Conservation (phyloP, 1,140 invertebrate species). For the Drosophila melanogaster region DNA sequence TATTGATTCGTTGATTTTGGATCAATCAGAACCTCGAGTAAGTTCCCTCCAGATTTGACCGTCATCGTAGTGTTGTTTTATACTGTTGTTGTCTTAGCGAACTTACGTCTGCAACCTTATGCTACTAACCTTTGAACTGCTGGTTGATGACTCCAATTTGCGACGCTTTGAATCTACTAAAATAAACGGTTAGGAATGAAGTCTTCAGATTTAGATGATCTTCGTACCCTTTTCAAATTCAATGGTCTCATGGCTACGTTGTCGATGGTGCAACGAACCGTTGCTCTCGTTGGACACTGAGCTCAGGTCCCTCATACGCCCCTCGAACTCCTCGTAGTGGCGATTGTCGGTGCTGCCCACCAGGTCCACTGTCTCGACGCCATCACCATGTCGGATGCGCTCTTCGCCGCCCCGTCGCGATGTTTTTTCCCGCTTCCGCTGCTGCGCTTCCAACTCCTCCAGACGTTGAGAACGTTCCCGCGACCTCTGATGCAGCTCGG, state of each 20-base stretch:
- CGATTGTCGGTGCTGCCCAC: conserved; percentile 58
- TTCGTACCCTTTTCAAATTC: conserved; percentile 86
- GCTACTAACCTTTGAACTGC: conserved; percentile 91
- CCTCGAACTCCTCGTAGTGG: conserved; percentile 78
- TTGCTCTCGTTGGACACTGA: conserved; percentile 84
- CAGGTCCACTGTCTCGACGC: conserved; percentile 63
- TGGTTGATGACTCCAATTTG: conserved; percentile 89
- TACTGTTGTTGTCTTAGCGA: conserved; percentile 72
- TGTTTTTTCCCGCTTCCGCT: conserved; percentile 61
- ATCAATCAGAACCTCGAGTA: conserved; percentile 1
- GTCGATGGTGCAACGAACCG: conserved; percentile 83
- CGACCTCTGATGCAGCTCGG: conserved; percentile 53
- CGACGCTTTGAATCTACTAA: conserved; percentile 90
- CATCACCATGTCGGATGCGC: conserved; percentile 58
- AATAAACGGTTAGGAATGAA: neutral
- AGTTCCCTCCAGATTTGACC: conserved; percentile 28
- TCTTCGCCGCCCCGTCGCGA: conserved; percentile 57
- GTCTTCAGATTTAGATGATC: neutral
- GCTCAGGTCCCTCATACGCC: conserved; percentile 75
- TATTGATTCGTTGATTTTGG: conserved; percentile 6
- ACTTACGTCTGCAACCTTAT: conserved; percentile 83
- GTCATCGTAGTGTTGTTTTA: conserved; percentile 31
- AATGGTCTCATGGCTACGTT: conserved; percentile 84
- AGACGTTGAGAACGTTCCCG: conserved; percentile 59
- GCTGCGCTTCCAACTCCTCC: conserved; percentile 54